Evolutionary conservation across 1,140 invertebrate species (phyloP).

Genomic region (Drosophila tani): DNA sequence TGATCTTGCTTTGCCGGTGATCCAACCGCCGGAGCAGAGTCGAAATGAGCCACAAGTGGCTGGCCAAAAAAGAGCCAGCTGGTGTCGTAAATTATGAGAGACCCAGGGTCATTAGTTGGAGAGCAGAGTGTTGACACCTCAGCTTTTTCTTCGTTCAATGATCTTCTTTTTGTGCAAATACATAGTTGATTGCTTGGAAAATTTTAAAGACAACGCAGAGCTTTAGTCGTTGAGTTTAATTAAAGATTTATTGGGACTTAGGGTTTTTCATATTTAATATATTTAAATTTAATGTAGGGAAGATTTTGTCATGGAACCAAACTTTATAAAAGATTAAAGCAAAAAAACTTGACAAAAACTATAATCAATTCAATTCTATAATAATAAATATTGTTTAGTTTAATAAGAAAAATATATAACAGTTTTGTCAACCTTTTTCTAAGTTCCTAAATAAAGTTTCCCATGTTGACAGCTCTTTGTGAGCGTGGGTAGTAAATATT

Average conservation of each 20-base stretch:
- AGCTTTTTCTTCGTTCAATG: conserved; percentile 13
- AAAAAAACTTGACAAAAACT: too few species aligned
- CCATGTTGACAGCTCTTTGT: background rate
- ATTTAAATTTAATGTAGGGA: too few species aligned
- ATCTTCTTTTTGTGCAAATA: conserved; percentile 20
- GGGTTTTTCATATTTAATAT: too few species aligned
- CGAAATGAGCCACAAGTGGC: background rate
- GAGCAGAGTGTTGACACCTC: conserved; percentile 20
- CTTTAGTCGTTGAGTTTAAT: background rate
- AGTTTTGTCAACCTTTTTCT: too few species aligned
- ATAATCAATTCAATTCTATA: too few species aligned
- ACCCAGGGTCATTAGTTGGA: conserved; percentile 29
- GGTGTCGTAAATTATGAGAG: conserved; percentile 19
- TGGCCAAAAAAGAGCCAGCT: conserved; percentile 6
- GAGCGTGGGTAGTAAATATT: too few species aligned
- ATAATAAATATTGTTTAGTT: too few species aligned
- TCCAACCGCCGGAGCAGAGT: conserved; percentile 3
- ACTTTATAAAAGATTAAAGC: too few species aligned
- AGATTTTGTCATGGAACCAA: too few species aligned
- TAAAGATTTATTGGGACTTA: background rate
- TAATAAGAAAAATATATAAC: too few species aligned
- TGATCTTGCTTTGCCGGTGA: conserved; percentile 16
- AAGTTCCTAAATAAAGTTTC: background rate
- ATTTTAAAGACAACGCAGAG: background rate
- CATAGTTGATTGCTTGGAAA: background rate